Evolutionary conservation across 2,113 vertebrate genomes (phyloP), one percentile per base, ranked within the genome.

Genomic region (Crotophaga sulcirostris): DNA sequence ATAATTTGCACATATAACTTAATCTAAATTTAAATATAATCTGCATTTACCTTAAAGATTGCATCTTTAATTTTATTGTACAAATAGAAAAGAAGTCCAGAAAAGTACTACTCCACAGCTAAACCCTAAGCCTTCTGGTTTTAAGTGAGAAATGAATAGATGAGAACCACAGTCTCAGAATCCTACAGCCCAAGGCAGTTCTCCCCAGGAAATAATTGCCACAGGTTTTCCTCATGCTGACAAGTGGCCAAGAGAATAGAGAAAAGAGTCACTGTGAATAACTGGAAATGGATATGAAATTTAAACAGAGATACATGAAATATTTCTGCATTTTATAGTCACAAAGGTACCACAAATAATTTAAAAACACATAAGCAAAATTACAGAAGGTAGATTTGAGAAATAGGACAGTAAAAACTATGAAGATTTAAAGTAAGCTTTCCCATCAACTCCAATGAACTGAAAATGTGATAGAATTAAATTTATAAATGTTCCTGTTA

Each of bases 131-230:
- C 19, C 31, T 49, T 75, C 38, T 59, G 16, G 8, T 68, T 90
- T 73, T 83, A 90, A 85, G 49, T 38, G 19, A 90, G 49, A 96
- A 87, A 7, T 85, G 66, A 85, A 67, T 6, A 88, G 67, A 81
- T 2, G 7, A 76, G 42, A 82, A 60, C 20, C 14, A 73, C 33
- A 45, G 16, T 3, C 33, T 87, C 70, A 76, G 85, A 93, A 87
- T 91, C 51, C n/a, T 72, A 60, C 3, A 5, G 82, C 62, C 68
- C 33, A 63, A 58, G 72, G 67, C 38, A 79, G 36, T 60, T 83
- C 59, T 88, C 75, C 55, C 45, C 36, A 76, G 67, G 85, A 97
- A 94, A 88, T 80, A 82, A 85, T n/a, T 91, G 62, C 13, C 60
- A 84, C 40, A 79, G 26, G 33, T 36, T 64, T 84, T 87, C 45